Conservation (phyloP, 2,888 invertebrate genomes). For the Spicauda simplicius region DNA sequence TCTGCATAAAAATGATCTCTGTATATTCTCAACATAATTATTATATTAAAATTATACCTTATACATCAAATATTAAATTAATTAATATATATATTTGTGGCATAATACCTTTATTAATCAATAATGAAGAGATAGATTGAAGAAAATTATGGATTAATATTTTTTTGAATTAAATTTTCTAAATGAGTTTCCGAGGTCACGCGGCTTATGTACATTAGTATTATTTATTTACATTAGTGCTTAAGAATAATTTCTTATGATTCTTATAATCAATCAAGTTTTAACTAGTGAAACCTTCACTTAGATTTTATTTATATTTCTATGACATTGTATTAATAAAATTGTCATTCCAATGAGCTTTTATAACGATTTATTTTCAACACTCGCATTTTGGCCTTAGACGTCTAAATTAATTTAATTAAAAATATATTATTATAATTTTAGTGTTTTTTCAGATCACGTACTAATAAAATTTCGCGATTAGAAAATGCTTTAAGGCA, state of each 20-base stretch:
- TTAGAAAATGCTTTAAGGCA: constrained; percentile 12
- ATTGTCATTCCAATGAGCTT: constrained; percentile 54
- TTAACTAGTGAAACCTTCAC: constrained; percentile 66
- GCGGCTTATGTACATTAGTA: constrained; percentile 75
- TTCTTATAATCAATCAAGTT: constrained; percentile 49
- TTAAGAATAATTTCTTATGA: constrained; percentile 74
- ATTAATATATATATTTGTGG: constrained; percentile 3
- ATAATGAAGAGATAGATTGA: too few species aligned
- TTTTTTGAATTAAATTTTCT: too few species aligned
- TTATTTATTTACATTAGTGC: constrained; percentile 82
- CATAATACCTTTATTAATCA: neutral
- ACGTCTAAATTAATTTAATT: constrained; percentile 14
- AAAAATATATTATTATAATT: constrained; percentile 8
- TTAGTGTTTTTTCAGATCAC: constrained; percentile 14
- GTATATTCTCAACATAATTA: neutral
- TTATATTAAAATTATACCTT: neutral
- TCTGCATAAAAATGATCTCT: constrained; percentile 21
- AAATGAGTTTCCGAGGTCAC: constrained; percentile 35
- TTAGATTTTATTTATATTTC: constrained; percentile 59
- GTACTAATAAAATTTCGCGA: constrained; percentile 21
- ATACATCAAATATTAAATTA: neutral
- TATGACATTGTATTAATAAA: constrained; percentile 43
- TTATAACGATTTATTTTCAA: constrained; percentile 39
- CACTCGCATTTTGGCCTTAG: constrained; percentile 8
- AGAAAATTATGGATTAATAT: neutral